phyloP scores from a whole-genome alignment of 2,113 vertebrate genomes.

The Melanostigma gelatinosum region DNA sequence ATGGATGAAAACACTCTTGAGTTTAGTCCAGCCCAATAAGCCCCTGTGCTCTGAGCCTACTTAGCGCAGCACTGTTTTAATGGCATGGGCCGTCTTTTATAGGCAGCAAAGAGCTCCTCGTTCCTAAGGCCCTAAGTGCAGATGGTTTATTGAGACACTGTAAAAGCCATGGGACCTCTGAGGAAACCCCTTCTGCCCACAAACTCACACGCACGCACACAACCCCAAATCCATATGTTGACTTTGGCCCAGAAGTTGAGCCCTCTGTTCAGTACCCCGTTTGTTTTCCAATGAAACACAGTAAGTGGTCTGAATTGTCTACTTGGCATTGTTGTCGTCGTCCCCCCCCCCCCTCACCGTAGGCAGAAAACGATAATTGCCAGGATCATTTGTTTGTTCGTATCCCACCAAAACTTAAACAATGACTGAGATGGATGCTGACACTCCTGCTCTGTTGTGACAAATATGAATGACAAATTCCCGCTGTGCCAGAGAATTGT shows the following conservation, averaged over 20 bases:
- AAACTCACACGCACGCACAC: constrained; percentile 9
- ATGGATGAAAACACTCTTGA: constrained; percentile 33
- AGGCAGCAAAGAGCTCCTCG: constrained; percentile 63
- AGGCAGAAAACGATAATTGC: constrained; percentile 39
- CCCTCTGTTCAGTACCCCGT: constrained; percentile 5
- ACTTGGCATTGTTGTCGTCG: constrained; percentile 9
- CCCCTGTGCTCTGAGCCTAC: constrained; percentile 43
- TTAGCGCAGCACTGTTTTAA: constrained; percentile 61
- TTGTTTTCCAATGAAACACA: constrained; percentile 12
- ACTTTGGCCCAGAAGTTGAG: constrained; percentile 12
- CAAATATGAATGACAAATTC: constrained; percentile 75
- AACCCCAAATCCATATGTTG: constrained; percentile 39
- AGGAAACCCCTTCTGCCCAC: constrained; percentile 38
- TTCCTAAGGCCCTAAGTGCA: constrained; percentile 68
- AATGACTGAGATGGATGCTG: constrained; percentile 49
- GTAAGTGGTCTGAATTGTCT: constrained; percentile 28
- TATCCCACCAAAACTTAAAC: constrained; percentile 47
- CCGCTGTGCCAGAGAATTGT: constrained; percentile 71
- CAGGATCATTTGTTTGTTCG: constrained; percentile 51
- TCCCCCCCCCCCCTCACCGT: not conserved
- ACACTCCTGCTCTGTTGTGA: constrained; percentile 55
- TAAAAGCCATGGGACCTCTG: constrained; percentile 70
- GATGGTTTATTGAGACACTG: constrained; percentile 74
- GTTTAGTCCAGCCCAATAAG: constrained; percentile 8
- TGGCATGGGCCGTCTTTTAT: constrained; percentile 65